Base-by-base conservation (phyloP, 2,888 invertebrate genomes). In the Noctua janthina region DNA sequence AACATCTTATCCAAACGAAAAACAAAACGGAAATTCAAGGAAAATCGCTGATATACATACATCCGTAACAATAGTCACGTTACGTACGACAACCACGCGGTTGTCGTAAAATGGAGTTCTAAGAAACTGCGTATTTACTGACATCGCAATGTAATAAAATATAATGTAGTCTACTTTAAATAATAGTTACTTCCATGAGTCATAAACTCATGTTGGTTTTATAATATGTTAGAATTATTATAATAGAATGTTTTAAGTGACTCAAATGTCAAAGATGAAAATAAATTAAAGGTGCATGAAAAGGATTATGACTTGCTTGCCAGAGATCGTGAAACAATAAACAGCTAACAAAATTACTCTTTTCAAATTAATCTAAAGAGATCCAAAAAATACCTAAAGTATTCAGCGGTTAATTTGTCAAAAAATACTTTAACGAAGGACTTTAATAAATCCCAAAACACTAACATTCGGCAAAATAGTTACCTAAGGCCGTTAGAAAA, bases 61-160 rank as follows among this genome's bases (percentile, higher is more conserved):
- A 78, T 67, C 43, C 15, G 62, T 68, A 72, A 86, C 68, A 62
- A 70, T 78, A 17, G 75, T 70, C 78, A 84, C 68, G 77, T 86
- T 59, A 39, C 39, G 39, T 39, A 39, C 4, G 39, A 39, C 39
- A 39, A 39, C 3, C 54, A 74, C 67, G 70, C 51, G 46, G n/a
- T 29, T 62, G 46, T 82, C 35, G 51, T 85, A 56, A 78, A 69
- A 75, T 23, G 13, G 35, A 66, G 51, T 83, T 76, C 75, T 56
- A 23, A 64, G 83, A 82, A 84, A 85, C 23, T 62, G 73, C 59
- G 51, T 78, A 49, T 76, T 76, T 82, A 76, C 49, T 75, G 15
- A 70, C 46, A 81, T 23, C 15, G n/a, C 46, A 54, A 17, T 46
- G 29, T 46, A 17, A 17, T 64, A 35, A 35, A 35, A 35, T 64